These are phyloP conservation scores for Leucopsar rothschildi DNA, from an alignment of 2,113 vertebrate genomes.

Conservation along the genomic window DNA sequence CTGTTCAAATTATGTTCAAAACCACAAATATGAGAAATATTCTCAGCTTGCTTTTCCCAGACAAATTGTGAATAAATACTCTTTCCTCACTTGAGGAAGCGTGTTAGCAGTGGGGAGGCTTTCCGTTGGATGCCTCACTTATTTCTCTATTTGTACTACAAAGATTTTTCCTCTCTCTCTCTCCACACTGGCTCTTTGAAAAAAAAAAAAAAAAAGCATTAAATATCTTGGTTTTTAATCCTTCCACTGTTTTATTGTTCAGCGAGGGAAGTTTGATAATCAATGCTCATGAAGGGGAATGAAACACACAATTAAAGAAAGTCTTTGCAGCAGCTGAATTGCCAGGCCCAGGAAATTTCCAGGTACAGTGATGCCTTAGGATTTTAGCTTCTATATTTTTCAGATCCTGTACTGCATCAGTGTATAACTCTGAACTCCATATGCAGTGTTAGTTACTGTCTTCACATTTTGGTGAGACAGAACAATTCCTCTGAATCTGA, in stretches of 20 bases:
- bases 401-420: neutral
- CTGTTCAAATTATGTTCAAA: neutral
- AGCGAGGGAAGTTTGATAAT: neutral
- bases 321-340: neutral
- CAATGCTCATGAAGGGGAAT: accelerated
- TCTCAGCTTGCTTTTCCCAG: slow-evolving; percentile 39
- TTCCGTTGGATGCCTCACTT: neutral
- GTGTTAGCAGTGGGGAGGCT: neutral
- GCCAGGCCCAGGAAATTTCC: neutral
- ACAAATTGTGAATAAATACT: slow-evolving; percentile 32
- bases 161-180: neutral
- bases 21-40: slow-evolving; percentile 48
- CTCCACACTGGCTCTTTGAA: neutral
- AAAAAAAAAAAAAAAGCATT: neutral
- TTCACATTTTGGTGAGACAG: neutral
- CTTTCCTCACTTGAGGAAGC: neutral
- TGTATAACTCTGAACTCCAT: neutral
- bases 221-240: neutral
- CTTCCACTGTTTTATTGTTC: neutral
- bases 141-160: neutral
- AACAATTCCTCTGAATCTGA: too few species aligned
- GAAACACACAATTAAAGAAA: neutral
- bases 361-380: neutral
- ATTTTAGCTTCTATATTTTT: neutral
- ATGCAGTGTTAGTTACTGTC: neutral